Evolutionary conservation across 2,797 vertebrate species (phyloP), one percentile per base, ranked within the genome.

Genomic region (Taenioides sp.): DNA sequence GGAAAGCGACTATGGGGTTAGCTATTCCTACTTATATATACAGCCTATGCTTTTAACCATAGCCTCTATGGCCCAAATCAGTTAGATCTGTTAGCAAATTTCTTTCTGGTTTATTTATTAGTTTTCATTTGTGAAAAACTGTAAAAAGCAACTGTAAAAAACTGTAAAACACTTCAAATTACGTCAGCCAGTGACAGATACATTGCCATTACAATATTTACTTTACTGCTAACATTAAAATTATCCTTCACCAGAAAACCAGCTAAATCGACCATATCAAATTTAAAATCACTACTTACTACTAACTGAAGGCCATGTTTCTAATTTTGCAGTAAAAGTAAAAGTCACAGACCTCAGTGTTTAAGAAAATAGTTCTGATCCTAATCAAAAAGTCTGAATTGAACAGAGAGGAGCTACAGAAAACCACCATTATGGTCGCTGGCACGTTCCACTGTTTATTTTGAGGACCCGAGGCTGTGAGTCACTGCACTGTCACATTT

Each of bases 401-500:
- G 40, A 47, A 64, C 62, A 25, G 37, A 65, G 40, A 23, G 43
- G 17, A 49, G 49, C 3, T 18, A 23, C 43, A 65, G 40, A 65
- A 65, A 65, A 65, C 64, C 64, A 65, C 43, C 43, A 27, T 28
- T 65, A 28, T 49, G 64, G 68, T 67, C 27, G 49, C 67, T 86
- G 74, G 84, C 75, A 22, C 11, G 5, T 81, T 73, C 76, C 22
- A 18, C 70, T 77, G 67, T 88, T 84, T 79, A 80, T 31, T 23
- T 40, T 52, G 65, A 78, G 72, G 80, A 87, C 84, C 82, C 85
- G 82, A 86, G 72, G 79, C 73, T 37, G 60, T 82, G 86, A 89
- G 67, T 87, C 86, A 82, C 76, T 76, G 76, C 76, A 62, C 70
- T 64, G 67, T 80, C 81, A 85, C 80, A 18, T 77, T 85, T 55